Evolutionary conservation across 2,888 invertebrate genomes (phyloP).

Genomic region (Diaprepes abbreviatus): DNA sequence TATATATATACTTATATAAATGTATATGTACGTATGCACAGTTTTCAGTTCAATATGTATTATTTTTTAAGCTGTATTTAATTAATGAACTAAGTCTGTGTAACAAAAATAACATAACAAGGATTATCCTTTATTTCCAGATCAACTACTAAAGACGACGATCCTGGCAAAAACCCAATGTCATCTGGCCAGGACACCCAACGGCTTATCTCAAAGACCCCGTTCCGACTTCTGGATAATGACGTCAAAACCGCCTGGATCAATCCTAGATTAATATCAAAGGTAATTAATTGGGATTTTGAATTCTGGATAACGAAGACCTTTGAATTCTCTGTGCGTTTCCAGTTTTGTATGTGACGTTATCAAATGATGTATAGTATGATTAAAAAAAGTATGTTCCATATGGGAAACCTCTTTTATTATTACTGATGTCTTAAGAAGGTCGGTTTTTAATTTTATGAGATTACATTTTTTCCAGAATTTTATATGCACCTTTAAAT

Average conservation of each 20-base stretch:
- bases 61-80: no score
- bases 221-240: constrained; percentile 70
- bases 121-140: constrained; percentile 52
- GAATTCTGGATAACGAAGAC: constrained; percentile 9
- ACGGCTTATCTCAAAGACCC: constrained; percentile 64
- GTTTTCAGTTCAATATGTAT: no score
- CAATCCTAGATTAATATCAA: constrained; percentile 72
- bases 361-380: no score
- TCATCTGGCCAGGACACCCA: constrained; percentile 40
- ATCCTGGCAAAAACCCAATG: constrained; percentile 33
- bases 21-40: constrained; percentile 17
- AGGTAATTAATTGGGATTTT: constrained; percentile 65
- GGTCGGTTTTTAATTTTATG: no score
- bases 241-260: constrained; percentile 74
- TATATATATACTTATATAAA: constrained; percentile 1
- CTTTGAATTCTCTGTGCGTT: constrained; percentile 15
- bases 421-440: no score
- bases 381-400: no score
- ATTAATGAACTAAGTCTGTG: no score
- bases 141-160: constrained; percentile 59
- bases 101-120: no score
- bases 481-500: no score
- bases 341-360: constrained; percentile 35
- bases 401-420: no score
- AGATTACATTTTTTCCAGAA: no score